A percentile compares a stretch with the other conserved stretches of the same genome.
These are phyloP conservation scores for Tyrannus savana DNA, from an alignment of 2,113 vertebrate species.

Conservation along the genomic window DNA sequence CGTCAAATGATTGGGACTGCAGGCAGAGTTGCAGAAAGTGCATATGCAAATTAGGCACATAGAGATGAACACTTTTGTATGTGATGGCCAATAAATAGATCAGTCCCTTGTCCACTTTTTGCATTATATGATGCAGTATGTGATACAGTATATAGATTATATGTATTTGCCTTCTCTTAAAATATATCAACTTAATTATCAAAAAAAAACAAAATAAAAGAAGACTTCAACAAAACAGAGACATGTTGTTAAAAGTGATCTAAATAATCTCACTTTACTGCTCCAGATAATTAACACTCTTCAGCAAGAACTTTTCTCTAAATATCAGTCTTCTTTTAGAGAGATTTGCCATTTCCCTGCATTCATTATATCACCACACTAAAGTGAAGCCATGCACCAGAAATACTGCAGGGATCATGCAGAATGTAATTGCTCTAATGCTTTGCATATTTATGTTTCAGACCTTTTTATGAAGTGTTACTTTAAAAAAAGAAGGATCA, in stretches of 20 bases:
- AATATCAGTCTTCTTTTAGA: slow-evolving; percentile 69
- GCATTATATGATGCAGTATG: too few species aligned
- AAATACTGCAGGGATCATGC: slow-evolving; percentile 57
- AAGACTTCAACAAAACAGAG: neutral
- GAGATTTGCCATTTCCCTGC: slow-evolving; percentile 69
- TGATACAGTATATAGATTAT: neutral
- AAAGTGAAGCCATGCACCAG: slow-evolving; percentile 42
- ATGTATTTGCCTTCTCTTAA: neutral
- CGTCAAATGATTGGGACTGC: neutral
- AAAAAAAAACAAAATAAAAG: neutral
- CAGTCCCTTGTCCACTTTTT: neutral
- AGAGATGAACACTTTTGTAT: neutral
- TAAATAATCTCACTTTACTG: slow-evolving; percentile 63
- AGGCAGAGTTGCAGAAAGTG: slow-evolving; percentile 17
- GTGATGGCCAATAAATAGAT: neutral
- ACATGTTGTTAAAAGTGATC: slow-evolving; percentile 56
- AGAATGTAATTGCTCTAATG: slow-evolving; percentile 60
- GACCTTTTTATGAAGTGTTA: slow-evolving; percentile 76
- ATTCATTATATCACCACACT: slow-evolving; percentile 63
- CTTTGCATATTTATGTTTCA: slow-evolving; percentile 76
- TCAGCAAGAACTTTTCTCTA: slow-evolving; percentile 64
- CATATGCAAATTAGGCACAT: slow-evolving; percentile 12
- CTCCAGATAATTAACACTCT: slow-evolving; percentile 69
- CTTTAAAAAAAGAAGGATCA: slow-evolving; percentile 75
- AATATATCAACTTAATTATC: neutral